These are phyloP conservation scores for Ispidina lecontei DNA, from an alignment of 2,797 vertebrate genomes.

Conservation along the genomic window DNA sequence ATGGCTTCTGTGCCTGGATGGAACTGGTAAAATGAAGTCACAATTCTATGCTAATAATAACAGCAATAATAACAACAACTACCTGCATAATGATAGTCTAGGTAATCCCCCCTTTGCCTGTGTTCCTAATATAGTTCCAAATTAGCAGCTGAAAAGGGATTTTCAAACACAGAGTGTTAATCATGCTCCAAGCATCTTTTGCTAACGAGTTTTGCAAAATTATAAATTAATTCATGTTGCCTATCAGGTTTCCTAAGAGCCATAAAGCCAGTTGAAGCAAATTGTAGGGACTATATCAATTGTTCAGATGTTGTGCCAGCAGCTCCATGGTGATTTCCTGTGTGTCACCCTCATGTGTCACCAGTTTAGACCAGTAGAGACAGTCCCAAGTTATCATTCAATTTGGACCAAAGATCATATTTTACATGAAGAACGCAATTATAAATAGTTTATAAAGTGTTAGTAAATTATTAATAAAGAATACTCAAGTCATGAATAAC, in stretches of 20 bases:
- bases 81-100: not conserved
- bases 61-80: too few species aligned
- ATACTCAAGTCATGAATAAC: conserved; percentile 43
- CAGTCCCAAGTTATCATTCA: not conserved
- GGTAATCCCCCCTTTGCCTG: not conserved
- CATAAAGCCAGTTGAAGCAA: not conserved
- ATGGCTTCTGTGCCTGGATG: not conserved
- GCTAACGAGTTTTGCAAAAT: not conserved
- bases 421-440: conserved; percentile 32
- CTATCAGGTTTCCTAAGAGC: not conserved
- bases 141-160: not conserved
- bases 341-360: not conserved
- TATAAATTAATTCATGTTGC: not conserved
- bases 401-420: conserved; percentile 36
- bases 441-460: conserved; percentile 62
- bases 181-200: not conserved
- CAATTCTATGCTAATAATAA: not conserved
- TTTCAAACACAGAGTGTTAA: not conserved
- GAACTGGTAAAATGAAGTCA: not conserved
- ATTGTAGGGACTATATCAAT: not conserved
- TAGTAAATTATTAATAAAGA: conserved; percentile 60
- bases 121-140: not conserved
- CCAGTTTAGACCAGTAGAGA: not conserved
- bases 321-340: not conserved
- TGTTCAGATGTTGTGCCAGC: not conserved